These are phyloP conservation scores for Himalopsyche tibetana DNA, from an alignment of 2,888 invertebrate species.

Conservation along the genomic window DNA sequence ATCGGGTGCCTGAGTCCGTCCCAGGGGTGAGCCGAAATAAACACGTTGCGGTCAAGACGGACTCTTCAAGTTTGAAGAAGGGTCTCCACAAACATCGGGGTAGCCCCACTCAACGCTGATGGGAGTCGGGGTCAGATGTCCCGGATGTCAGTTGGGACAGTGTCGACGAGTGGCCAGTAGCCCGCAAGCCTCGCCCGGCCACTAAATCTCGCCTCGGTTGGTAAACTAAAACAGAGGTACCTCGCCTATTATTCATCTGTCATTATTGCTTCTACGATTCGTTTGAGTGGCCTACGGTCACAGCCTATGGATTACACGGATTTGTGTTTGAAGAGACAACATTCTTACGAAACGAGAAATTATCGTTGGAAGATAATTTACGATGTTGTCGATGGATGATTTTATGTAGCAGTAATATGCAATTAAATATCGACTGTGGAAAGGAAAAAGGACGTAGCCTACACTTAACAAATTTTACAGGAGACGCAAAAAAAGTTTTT, in stretches of 20 bases:
- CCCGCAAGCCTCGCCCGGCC: constrained; percentile 8
- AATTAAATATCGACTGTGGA: too few species aligned
- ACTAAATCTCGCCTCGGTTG: constrained; percentile 19
- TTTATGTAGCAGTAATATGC: too few species aligned
- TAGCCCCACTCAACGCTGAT: neutral
- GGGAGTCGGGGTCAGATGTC: constrained; percentile 17
- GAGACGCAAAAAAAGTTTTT: too few species aligned
- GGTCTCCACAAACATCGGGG: constrained; percentile 5
- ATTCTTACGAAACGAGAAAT: too few species aligned
- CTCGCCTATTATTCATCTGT: constrained; percentile 8
- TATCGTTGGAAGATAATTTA: too few species aligned
- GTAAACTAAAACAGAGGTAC: neutral
- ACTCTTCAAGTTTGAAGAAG: constrained; percentile 26
- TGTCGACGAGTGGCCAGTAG: neutral
- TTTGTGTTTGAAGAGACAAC: too few species aligned
- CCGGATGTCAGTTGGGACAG: constrained; percentile 23
- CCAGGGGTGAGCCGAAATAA: constrained; percentile 8
- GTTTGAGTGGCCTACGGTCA: too few species aligned
- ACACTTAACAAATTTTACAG: too few species aligned
- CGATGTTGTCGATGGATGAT: too few species aligned
- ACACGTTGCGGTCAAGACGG: constrained; percentile 30
- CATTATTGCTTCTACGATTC: neutral
- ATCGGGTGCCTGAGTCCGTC: neutral
- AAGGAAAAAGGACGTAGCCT: too few species aligned
- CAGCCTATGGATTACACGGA: too few species aligned